Evolutionary conservation across 2,888 invertebrate genomes (phyloP).

Genomic region (Zygogramma bicolorata): DNA sequence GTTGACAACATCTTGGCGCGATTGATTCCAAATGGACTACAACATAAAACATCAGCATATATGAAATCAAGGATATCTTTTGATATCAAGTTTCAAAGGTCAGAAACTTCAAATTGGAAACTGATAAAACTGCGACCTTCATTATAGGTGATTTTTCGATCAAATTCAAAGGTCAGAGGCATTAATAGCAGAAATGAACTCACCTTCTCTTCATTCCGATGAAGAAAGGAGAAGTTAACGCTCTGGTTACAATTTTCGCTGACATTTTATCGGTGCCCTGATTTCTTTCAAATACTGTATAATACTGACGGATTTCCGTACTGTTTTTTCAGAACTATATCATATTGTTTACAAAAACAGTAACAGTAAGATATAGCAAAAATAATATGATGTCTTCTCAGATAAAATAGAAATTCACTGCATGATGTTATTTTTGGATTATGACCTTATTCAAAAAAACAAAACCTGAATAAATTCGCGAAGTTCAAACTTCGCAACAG

Average conservation of each 20-base stretch:
- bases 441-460: background rate
- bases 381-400: background rate
- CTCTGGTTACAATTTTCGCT: background rate
- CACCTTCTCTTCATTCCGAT: background rate
- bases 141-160: background rate
- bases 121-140: background rate
- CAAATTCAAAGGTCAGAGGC: background rate
- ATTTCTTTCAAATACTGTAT: background rate
- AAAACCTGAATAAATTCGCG: background rate
- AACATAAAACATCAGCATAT: background rate
- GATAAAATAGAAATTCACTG: background rate
- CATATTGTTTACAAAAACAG: background rate
- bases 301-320: background rate
- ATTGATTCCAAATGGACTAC: background rate
- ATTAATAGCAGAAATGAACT: background rate
- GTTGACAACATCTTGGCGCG: constrained; percentile 9
- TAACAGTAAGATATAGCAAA: background rate
- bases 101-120: background rate
- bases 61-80: background rate
- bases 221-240: background rate
- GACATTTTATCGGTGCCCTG: background rate
- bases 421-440: background rate
- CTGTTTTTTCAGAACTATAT: background rate
- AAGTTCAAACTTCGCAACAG: background rate
- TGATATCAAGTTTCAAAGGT: background rate